Evolutionary conservation across 30 jellyfish, hydroid and myxozoan genomes (phyloP).

Genomic region (Hydractinia echinata): DNA sequence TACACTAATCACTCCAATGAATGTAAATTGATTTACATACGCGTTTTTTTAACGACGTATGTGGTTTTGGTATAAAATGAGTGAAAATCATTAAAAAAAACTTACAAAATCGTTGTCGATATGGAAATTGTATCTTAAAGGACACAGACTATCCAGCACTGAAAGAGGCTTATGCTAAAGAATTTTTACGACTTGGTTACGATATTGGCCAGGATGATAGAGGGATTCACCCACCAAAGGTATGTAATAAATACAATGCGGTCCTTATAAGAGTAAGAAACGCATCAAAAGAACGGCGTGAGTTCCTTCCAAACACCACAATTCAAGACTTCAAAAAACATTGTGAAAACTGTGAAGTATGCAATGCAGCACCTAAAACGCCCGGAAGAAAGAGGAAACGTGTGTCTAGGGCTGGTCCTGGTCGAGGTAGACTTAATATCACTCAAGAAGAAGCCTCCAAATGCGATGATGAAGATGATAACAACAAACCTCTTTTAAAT

Average conservation of each 20-base stretch:
- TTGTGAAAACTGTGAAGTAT: not conserved
- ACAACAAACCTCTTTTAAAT: not conserved
- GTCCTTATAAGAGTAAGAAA: not conserved
- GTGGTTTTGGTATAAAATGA: not conserved
- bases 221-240: not conserved
- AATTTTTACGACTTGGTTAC: not conserved
- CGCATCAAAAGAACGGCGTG: not conserved
- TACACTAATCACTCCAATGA: not conserved
- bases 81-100: not conserved
- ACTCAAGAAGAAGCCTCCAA: not conserved
- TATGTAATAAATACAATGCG: not conserved
- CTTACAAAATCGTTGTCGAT: not conserved
- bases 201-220: not conserved
- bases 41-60: not conserved
- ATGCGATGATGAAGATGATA: not conserved
- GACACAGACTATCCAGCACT: not conserved
- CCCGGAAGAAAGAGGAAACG: not conserved
- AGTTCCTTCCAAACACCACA: not conserved
- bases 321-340: not conserved
- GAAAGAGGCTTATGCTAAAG: not conserved
- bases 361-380: not conserved
- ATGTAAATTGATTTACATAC: not conserved
- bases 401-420: not conserved
- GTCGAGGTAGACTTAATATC: not conserved
- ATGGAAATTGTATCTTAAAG: not conserved